Conservation (phyloP, 2,113 vertebrate species). For the Chionodraco myersi region DNA sequence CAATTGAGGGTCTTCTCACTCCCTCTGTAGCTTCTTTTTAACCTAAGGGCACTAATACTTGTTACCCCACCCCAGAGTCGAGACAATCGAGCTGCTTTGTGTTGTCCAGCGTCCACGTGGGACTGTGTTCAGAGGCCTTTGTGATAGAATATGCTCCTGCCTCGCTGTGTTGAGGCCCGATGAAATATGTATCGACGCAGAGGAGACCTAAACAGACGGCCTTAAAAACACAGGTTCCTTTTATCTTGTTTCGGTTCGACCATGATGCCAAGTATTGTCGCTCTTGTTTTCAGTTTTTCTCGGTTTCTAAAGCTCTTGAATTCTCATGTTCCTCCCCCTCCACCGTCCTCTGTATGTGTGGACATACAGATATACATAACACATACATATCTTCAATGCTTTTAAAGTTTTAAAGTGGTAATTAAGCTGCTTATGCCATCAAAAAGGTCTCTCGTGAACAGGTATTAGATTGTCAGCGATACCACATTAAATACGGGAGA, state of each 20-base stretch:
- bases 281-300: conserved; percentile 40
- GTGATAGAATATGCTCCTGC: conserved; percentile 79
- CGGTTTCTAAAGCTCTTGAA: conserved; percentile 41
- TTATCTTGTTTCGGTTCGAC: conserved; percentile 67
- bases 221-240: conserved; percentile 72
- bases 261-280: conserved; percentile 39
- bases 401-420: conserved; percentile 1
- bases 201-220: conserved; percentile 67
- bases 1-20: conserved; percentile 72
- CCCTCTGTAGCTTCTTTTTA: conserved; percentile 66
- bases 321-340: conserved; percentile 21
- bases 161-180: conserved; percentile 65
- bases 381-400: background rate
- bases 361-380: too few relatives aligned
- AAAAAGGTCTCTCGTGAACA: background rate
- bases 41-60: conserved; percentile 75
- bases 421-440: background rate
- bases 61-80: conserved; percentile 54
- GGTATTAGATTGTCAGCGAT: background rate
- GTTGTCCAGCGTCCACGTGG: conserved; percentile 66
- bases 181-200: conserved; percentile 75
- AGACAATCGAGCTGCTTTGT: conserved; percentile 72
- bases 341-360: background rate
- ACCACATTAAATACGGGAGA: background rate
- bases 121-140: conserved; percentile 72